These are phyloP conservation scores for Catagonus wagneri DNA, from an alignment of 2,113 vertebrate species.

Conservation along the genomic window DNA sequence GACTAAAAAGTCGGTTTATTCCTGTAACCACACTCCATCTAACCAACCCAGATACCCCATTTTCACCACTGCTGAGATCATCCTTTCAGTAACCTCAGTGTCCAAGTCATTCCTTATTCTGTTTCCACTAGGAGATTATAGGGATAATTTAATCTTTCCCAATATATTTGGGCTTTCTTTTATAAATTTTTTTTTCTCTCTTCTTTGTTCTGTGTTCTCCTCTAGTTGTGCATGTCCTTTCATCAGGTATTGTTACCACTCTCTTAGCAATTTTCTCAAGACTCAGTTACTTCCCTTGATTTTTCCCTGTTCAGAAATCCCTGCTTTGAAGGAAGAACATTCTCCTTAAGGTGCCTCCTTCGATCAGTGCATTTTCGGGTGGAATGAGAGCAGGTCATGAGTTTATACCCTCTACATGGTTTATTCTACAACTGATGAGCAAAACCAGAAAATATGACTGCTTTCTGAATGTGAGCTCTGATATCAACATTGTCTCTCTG, in stretches of 20 bases:
- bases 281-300: neutral
- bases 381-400: neutral
- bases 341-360: neutral
- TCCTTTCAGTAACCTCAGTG: neutral
- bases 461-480: neutral
- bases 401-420: neutral
- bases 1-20: neutral
- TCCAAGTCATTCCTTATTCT: neutral
- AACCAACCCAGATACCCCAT: neutral
- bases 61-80: neutral
- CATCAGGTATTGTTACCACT: neutral
- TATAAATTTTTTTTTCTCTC: neutral
- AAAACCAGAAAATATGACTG: neutral
- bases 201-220: neutral
- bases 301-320: neutral
- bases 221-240: neutral
- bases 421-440: neutral
- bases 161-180: fast-evolving
- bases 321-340: neutral
- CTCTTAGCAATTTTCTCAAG: neutral
- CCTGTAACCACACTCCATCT: neutral
- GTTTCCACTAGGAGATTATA: neutral
- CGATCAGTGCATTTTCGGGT: neutral
- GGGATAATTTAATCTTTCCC: neutral
- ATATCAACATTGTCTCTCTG: neutral